phyloP scores from a whole-genome alignment of 2,888 invertebrate species.

The Campopleginae sp. region DNA sequence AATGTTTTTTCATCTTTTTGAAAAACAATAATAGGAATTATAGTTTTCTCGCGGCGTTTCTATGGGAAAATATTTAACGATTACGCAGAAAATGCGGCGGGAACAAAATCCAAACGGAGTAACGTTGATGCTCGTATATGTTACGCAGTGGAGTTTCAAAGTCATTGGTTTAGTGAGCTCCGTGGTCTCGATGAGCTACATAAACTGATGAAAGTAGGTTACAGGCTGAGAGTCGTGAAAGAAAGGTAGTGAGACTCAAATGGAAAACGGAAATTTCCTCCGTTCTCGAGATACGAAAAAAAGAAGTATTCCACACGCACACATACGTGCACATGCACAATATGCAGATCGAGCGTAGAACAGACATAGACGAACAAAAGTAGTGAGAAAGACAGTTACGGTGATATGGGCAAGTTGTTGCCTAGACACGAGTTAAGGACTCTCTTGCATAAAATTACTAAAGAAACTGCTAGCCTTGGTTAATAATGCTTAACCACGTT shows the following conservation, averaged over 20 bases:
- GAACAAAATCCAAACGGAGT: background rate
- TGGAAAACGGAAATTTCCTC: conserved; percentile 72
- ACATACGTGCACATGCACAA: background rate
- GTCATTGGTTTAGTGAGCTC: conserved; percentile 61
- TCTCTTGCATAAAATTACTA: conserved; percentile 57
- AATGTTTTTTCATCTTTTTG: too few relatives aligned
- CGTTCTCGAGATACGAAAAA: conserved; percentile 59
- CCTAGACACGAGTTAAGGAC: conserved; percentile 25
- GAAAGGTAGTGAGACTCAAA: conserved; percentile 56
- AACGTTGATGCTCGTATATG: background rate
- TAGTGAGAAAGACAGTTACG: conserved; percentile 2
- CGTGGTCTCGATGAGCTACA: conserved; percentile 66
- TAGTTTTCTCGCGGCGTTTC: background rate
- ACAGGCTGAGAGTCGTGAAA: conserved; percentile 56
- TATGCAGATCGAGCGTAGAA: background rate
- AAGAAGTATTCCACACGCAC: conserved; percentile 64
- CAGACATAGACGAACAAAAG: background rate
- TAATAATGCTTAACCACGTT: conserved; percentile 27
- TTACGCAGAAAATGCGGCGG: background rate
- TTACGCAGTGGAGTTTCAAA: conserved; percentile 1
- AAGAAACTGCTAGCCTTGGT: conserved; percentile 18
- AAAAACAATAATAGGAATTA: background rate
- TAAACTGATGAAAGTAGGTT: conserved; percentile 72
- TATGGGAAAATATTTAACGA: background rate
- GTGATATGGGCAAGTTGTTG: conserved; percentile 38